Percentiles rank a stretch among this genome's conserved stretches.
Evolutionary conservation across 2,113 vertebrate genomes (phyloP).

Genomic region (Microcebus ravelobensis): DNA sequence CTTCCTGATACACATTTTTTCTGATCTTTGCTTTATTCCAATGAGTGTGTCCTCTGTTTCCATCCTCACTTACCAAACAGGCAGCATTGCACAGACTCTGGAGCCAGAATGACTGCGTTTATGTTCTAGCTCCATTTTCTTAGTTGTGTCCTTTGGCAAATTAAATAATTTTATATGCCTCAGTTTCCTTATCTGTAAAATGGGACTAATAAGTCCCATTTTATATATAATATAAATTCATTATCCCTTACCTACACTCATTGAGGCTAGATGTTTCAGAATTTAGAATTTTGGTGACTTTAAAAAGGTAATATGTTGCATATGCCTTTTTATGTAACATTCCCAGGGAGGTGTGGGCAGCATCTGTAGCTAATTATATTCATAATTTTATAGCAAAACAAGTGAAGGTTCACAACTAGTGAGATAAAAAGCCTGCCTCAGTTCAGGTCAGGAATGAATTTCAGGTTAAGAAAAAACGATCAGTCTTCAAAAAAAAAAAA

Average conservation of each 20-base stretch:
- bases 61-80: neutral
- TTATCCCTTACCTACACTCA: neutral
- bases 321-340: neutral
- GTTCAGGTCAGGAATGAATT: neutral
- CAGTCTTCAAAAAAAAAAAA: too few relatives aligned
- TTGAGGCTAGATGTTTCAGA: neutral
- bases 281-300: slow-evolving; percentile 21
- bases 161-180: neutral
- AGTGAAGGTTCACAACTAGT: neutral
- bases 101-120: neutral
- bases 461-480: neutral
- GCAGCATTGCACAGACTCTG: neutral
- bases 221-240: neutral
- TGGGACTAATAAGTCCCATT: neutral
- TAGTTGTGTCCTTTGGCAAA: neutral
- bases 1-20: neutral
- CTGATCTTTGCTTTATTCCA: neutral
- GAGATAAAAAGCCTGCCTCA: neutral
- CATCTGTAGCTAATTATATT: neutral
- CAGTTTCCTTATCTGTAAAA: neutral
- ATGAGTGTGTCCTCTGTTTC: neutral
- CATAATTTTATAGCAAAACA: slow-evolving; percentile 12
- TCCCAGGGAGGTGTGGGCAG: neutral
- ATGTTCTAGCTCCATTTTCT: neutral
- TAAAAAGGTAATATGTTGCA: neutral